Evolutionary conservation across 2,797 vertebrate species (phyloP).

Genomic region (Tangara arthus): DNA sequence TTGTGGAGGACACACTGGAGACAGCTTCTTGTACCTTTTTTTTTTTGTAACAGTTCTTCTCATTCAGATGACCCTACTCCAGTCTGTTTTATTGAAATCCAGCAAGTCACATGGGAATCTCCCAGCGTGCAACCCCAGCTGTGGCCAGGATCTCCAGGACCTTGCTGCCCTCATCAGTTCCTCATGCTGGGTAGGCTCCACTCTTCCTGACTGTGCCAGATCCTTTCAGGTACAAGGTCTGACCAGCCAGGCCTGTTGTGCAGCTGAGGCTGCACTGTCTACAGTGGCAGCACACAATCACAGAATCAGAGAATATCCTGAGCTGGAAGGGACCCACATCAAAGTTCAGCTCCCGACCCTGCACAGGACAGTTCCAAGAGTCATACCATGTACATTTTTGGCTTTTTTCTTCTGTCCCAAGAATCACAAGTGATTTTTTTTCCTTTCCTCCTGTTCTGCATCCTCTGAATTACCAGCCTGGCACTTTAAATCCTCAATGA

Average conservation of each 20-base stretch:
- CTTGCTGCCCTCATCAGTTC: neutral
- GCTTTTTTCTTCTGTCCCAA: neutral
- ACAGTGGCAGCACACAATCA: neutral
- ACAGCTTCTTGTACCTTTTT: neutral
- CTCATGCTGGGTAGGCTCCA: neutral
- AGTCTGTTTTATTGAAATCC: neutral
- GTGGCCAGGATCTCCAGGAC: neutral
- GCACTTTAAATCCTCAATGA: neutral
- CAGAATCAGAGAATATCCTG: neutral
- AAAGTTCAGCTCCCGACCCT: neutral
- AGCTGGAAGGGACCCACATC: neutral
- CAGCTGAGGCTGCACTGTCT: accelerated
- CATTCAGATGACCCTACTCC: neutral
- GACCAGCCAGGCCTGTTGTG: neutral
- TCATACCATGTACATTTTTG: neutral
- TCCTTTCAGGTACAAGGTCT: neutral
- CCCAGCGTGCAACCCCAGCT: neutral
- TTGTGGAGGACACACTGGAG: neutral
- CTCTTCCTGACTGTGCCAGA: neutral
- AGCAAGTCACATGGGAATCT: neutral
- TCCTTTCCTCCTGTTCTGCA: neutral
- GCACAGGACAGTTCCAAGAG: neutral
- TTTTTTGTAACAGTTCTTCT: neutral
- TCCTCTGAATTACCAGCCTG: neutral
- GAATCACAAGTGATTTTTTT: neutral